Evolutionary conservation across 2,888 invertebrate species (phyloP).

Genomic region (Euzophera pinguis): DNA sequence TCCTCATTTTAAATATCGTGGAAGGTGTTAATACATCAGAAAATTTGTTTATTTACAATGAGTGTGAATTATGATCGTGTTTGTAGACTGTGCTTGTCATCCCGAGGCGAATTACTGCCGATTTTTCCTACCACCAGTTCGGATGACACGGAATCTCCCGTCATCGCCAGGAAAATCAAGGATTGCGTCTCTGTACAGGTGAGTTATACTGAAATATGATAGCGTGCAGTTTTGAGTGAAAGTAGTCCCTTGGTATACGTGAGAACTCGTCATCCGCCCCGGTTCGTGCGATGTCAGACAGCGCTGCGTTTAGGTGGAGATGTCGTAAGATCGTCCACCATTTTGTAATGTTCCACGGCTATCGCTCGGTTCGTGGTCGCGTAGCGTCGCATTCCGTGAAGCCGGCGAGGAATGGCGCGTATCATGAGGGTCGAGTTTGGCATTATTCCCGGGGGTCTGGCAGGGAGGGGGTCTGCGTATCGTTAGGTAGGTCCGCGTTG

Average conservation of each 20-base stretch:
- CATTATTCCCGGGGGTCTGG: constrained; percentile 71
- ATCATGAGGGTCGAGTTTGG: constrained; percentile 70
- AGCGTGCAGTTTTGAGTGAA: constrained; percentile 69
- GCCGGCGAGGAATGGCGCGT: constrained; percentile 69
- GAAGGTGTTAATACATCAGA: constrained; percentile 51
- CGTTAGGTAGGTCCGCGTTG: constrained; percentile 59
- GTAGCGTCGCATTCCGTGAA: constrained; percentile 74
- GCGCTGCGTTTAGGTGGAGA: constrained; percentile 75
- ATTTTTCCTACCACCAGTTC: constrained; percentile 80
- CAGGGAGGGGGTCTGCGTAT: constrained; percentile 65
- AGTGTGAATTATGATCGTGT: constrained; percentile 78
- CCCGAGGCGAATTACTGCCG: constrained; percentile 80
- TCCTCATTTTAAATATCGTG: constrained; percentile 63
- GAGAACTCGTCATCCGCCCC: constrained; percentile 78
- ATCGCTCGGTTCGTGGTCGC: constrained; percentile 73
- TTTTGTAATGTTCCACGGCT: constrained; percentile 78
- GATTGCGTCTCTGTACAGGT: constrained; percentile 84
- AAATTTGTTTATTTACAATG: constrained; percentile 75
- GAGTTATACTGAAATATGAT: constrained; percentile 60
- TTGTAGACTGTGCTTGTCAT: constrained; percentile 82
- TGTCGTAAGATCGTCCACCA: constrained; percentile 81
- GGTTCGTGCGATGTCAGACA: constrained; percentile 73
- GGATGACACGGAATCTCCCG: constrained; percentile 73
- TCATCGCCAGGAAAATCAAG: constrained; percentile 82
- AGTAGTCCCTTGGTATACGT: constrained; percentile 72